Base-by-base conservation (phyloP, 2,888 invertebrate species). In the Physocephala rufipes region DNA sequence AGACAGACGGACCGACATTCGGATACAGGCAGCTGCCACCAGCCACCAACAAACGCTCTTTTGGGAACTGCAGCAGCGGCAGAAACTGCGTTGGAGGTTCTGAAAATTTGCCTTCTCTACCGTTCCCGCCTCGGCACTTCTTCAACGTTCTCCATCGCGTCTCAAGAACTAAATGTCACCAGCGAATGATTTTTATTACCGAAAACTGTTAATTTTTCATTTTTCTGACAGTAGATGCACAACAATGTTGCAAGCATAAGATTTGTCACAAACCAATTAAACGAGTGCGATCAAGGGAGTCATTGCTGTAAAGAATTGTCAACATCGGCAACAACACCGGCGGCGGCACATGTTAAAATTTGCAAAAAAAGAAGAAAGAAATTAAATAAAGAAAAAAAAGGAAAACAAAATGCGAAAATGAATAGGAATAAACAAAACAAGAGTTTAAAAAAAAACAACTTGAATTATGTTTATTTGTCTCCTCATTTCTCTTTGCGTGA, bases 121-220 rank as follows among this genome's bases (percentile, higher is more conserved):
- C 9, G 4, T 36, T 36, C 36, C 9, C 36, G 36, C 36, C 36
- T n/a, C n/a, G n/a, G n/a, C n/a, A n/a, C n/a, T n/a, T n/a, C n/a
- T n/a, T n/a, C n/a, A n/a, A n/a, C 36, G 9, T 36, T 7, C 36
- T 36, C 36, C 36, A 4, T 4, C 9, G 5, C 36, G 36, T 36
- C 36, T 9, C n/a, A n/a, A n/a, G n/a, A 9, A 7, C 36, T 36
- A 28, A 26, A 15, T 49, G 58, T 58, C 58, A 58, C 24, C 26
- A 19, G 58, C 58, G 58, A 26, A 58, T 58, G 58, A 58, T 16
- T 58, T 58, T 58, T 58, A 58, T 28, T 24, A 26, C 58, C 58
- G 58, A 58, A 58, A 58, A 58, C 24, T 58, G 58, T 58, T 58
- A 24, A 58, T 58, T 58, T 58, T 28, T 58, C 58, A 58, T 58